Evolutionary conservation across 30 jellyfish, hydroid and myxozoan genomes (phyloP), one percentile per base, ranked within the genome.

Genomic region (Cassiopea andromeda): DNA sequence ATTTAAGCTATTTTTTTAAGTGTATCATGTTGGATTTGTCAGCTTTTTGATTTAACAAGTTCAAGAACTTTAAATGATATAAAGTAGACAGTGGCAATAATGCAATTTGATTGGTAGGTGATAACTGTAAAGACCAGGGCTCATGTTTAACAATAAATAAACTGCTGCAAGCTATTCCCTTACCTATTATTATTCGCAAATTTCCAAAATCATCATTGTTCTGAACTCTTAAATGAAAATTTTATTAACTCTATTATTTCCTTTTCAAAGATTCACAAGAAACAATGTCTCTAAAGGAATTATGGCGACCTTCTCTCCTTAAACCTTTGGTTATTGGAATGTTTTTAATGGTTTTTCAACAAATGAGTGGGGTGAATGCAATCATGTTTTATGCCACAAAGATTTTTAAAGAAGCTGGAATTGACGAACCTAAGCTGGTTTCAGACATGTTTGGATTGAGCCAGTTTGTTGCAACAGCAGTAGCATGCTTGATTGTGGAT

Each of bases 401-500:
- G 17, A 96, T 96, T 15, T 92, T 96, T 59, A 16, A 70, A n/a
- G 76, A 85, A 14, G 99, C 99, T 75, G 98, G 98, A 4, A 57
- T 96, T 43, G 43, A 76, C 4, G 79, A 92, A 87, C 88, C 97
- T 16, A 66, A 80, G 8, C 54, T 70, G 64, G 97, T 92, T 8
- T 83, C 99, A 1, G 73, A 88, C 48, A 18, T 78, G 60, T 94
- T 96, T 46, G 94, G 97, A 12, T 50, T 82, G 9, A 83, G 98
- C 17, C 99, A 96, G 92, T 89, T 96, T n/a, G 76, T 92, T 10
- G 88, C 98, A 16, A 92, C 98, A 0, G 99, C 91, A 2, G 38
- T 96, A 8, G 97, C 99, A 2, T 96, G 99, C 84, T 81, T 96
- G 83, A 38, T 96, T 74, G 99, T 96, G n/a, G 99, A 96, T 79